Evolutionary conservation across 2,113 vertebrate species (phyloP).

Genomic region (Eulemur rufifrons): DNA sequence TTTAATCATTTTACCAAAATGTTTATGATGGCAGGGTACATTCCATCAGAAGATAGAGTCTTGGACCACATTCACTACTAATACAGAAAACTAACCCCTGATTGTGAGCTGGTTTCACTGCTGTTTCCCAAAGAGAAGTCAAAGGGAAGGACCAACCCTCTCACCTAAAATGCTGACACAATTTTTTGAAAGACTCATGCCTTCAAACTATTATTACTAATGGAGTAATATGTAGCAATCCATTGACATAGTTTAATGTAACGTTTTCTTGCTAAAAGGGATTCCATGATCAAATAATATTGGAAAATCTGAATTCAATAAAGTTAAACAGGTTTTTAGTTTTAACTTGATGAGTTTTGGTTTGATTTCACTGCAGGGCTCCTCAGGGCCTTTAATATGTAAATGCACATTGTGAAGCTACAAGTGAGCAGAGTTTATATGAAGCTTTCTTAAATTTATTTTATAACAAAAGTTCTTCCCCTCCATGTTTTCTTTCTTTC

Average conservation of each 20-base stretch:
- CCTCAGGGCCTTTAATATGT: slow-evolving; percentile 9
- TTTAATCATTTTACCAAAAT: background rate
- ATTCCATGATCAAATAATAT: slow-evolving; percentile 47
- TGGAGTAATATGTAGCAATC: background rate
- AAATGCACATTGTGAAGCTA: background rate
- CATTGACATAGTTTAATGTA: background rate
- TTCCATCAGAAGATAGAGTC: background rate
- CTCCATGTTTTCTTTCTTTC: background rate
- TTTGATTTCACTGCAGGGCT: slow-evolving; percentile 2
- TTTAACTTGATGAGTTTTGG: slow-evolving; percentile 16
- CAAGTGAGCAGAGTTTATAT: background rate
- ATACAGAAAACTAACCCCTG: background rate
- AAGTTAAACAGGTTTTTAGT: slow-evolving; percentile 44
- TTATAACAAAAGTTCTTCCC: background rate
- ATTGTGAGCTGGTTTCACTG: background rate
- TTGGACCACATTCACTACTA: background rate
- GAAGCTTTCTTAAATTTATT: background rate
- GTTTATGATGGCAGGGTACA: background rate
- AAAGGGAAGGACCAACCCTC: background rate
- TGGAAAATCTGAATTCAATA: slow-evolving; percentile 57
- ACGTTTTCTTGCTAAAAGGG: slow-evolving; percentile 16
- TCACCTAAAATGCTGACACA: background rate
- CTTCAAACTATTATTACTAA: background rate
- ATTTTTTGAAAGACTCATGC: background rate
- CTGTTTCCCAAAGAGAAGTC: background rate